phyloP scores from a whole-genome alignment of 2,113 vertebrate species.

The Odobenus rosmarus region DNA sequence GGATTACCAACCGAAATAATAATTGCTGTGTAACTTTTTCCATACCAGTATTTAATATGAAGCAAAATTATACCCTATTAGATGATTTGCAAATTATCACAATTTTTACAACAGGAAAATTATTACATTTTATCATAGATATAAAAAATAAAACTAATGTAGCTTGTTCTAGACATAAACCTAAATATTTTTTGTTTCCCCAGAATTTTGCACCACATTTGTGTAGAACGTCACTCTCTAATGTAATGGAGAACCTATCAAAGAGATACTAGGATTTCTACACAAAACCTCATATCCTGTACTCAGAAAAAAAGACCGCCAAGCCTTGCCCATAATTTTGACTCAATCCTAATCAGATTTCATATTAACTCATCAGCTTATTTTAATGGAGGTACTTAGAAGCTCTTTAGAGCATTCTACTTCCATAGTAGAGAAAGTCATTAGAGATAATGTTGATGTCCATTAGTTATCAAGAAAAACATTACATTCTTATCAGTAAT shows the following conservation, averaged over 20 bases:
- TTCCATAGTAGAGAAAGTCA: background rate
- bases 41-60: background rate
- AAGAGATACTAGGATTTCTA: background rate
- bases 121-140: background rate
- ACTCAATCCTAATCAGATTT: background rate
- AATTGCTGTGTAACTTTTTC: background rate
- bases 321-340: background rate
- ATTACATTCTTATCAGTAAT: background rate
- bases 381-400: background rate
- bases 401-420: background rate
- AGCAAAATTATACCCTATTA: background rate
- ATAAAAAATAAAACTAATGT: background rate
- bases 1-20: background rate
- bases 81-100: background rate
- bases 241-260: background rate
- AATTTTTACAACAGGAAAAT: background rate
- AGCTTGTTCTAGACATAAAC: background rate
- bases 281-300: background rate
- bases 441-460: background rate
- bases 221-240: background rate
- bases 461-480: background rate
- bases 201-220: background rate
- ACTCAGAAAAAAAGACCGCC: background rate
- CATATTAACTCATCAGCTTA: background rate
- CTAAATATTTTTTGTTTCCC: background rate